Conservation (phyloP, 2,888 invertebrate species). For the Hedychridium roseum region DNA sequence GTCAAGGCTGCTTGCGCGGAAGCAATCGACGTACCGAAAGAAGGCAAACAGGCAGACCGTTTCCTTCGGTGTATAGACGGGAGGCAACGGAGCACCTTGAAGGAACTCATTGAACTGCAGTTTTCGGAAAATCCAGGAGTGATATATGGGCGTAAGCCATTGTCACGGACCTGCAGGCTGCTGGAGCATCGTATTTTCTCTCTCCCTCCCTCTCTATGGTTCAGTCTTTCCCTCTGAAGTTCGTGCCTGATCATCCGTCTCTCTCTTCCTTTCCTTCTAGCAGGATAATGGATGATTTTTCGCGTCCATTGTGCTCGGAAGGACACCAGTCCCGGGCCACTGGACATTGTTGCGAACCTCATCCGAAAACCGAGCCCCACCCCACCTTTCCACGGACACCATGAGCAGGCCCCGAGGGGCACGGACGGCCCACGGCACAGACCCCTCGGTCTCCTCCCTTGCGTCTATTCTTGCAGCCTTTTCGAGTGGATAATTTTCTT, state of each 20-base stretch:
- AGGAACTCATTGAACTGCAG: slow-evolving; percentile 46
- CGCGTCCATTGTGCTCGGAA: slow-evolving; percentile 55
- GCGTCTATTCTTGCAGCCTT: slow-evolving; percentile 37
- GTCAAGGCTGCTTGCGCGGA: slow-evolving; percentile 9
- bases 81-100: slow-evolving; percentile 40
- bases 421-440: slow-evolving; percentile 19
- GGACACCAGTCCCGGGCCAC: slow-evolving; percentile 40
- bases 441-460: slow-evolving; percentile 8
- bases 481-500: slow-evolving; percentile 63
- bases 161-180: slow-evolving; percentile 39
- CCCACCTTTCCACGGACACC: background rate
- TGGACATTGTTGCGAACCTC: slow-evolving; percentile 51
- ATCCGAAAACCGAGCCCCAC: slow-evolving; percentile 35
- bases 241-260: slow-evolving; percentile 12
- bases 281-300: slow-evolving; percentile 63
- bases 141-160: slow-evolving; percentile 61
- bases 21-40: slow-evolving; percentile 1
- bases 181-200: slow-evolving; percentile 25
- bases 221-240: background rate
- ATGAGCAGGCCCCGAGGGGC: slow-evolving; percentile 12
- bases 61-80: too few relatives aligned
- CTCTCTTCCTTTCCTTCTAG: slow-evolving; percentile 22
- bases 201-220: slow-evolving; percentile 10
- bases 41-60: slow-evolving; percentile 6
- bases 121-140: slow-evolving; percentile 59